These are phyloP conservation scores for Diorhabda carinulata DNA, from an alignment of 1,140 invertebrate genomes.

Conservation along the genomic window DNA sequence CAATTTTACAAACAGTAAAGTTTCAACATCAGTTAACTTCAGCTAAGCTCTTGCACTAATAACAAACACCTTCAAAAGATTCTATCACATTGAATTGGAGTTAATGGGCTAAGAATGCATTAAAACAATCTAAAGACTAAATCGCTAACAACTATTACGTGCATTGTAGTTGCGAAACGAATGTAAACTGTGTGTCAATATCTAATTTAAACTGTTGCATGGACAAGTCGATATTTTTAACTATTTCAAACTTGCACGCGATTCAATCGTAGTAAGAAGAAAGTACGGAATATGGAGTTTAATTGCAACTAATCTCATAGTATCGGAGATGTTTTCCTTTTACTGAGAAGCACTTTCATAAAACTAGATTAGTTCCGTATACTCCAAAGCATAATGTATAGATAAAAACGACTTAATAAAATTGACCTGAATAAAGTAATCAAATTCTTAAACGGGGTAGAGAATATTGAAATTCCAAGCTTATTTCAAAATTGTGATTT, in stretches of 20 bases:
- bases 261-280: background rate
- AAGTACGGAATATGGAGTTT: background rate
- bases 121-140: slow-evolving; percentile 19
- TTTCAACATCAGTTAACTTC: slow-evolving; percentile 5
- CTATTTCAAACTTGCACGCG: background rate
- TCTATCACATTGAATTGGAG: slow-evolving; percentile 7
- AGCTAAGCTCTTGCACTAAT: background rate
- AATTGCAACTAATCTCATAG: too few species aligned
- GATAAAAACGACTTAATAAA: too few species aligned
- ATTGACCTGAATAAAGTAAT: too few species aligned
- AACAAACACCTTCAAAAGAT: slow-evolving; percentile 9
- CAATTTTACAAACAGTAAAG: background rate
- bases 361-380: too few species aligned
- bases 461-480: too few species aligned
- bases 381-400: too few species aligned
- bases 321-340: too few species aligned
- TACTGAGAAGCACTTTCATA: too few species aligned
- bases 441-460: too few species aligned
- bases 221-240: background rate
- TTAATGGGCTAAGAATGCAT: slow-evolving; percentile 20
- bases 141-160: slow-evolving; percentile 13
- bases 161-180: slow-evolving; percentile 11
- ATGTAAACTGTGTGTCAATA: slow-evolving; percentile 9
- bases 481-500: too few species aligned
- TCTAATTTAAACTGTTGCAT: slow-evolving; percentile 1